phyloP scores from a whole-genome alignment of 2,797 vertebrate genomes.

The Scyliorhinus canicula region DNA sequence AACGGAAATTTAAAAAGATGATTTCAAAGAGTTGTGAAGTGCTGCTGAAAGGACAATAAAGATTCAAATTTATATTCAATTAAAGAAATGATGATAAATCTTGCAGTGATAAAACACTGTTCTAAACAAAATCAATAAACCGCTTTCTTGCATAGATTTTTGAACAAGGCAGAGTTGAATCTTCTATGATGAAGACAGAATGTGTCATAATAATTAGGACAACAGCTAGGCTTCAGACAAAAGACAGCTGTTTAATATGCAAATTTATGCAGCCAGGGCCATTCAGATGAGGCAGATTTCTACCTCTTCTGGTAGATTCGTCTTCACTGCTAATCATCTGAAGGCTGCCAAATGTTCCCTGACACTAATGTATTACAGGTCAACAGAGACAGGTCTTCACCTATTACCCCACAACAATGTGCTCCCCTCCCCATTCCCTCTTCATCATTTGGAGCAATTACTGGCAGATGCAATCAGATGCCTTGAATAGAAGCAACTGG shows the following conservation, averaged over 20 bases:
- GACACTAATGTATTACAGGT: conserved; percentile 86
- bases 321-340: conserved; percentile 75
- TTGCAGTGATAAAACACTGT: conserved; percentile 58
- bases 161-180: conserved; percentile 78
- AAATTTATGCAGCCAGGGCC: conserved; percentile 83
- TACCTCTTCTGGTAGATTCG: conserved; percentile 72
- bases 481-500: conserved; percentile 95
- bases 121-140: conserved; percentile 74
- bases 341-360: conserved; percentile 78
- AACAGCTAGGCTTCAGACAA: conserved; percentile 67
- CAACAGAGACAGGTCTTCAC: conserved; percentile 83
- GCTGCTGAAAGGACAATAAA: conserved; percentile 70
- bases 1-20: conserved; percentile 67
- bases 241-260: conserved; percentile 84
- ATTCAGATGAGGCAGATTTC: conserved; percentile 75
- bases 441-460: conserved; percentile 96
- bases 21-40: conserved; percentile 54
- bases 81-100: conserved; percentile 72
- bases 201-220: conserved; percentile 91
- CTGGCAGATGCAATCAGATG: conserved; percentile 95
- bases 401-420: conserved; percentile 84
- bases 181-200: conserved; percentile 91
- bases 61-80: conserved; percentile 82
- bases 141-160: conserved; percentile 72
- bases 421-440: conserved; percentile 75